A percentile compares a stretch with the other conserved stretches of the same genome.
Conservation (phyloP, 1,140 invertebrate genomes). For the Holcopasites calliopsidis region DNA sequence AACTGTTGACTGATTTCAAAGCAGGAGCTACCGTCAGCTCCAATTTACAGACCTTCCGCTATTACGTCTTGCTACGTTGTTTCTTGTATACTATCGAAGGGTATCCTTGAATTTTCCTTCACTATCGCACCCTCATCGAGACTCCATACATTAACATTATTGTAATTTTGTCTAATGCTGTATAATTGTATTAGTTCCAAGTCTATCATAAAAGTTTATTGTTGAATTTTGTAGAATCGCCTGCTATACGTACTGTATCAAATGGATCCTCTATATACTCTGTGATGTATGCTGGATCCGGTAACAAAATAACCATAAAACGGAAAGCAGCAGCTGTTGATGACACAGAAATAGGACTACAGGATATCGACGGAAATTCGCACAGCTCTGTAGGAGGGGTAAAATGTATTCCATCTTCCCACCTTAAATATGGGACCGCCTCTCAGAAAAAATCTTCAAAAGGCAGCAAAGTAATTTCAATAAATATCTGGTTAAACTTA, state of each 20-base stretch:
- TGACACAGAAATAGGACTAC: conserved; percentile 66
- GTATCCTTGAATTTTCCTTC: too few relatives aligned
- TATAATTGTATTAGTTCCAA: too few relatives aligned
- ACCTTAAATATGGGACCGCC: conserved; percentile 73
- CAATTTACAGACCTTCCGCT: too few relatives aligned
- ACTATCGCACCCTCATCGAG: too few relatives aligned
- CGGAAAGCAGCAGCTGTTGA: conserved; percentile 83
- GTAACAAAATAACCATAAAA: conserved; percentile 91
- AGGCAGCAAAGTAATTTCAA: conserved; percentile 76
- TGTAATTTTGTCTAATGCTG: too few relatives aligned
- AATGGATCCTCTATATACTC: conserved; percentile 88
- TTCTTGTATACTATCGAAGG: too few relatives aligned
- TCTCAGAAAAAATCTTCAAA: conserved; percentile 76
- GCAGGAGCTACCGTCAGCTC: too few relatives aligned
- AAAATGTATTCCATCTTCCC: conserved; percentile 78
- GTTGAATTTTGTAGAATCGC: conserved; percentile 57
- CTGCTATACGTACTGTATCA: conserved; percentile 81
- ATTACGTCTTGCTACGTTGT: too few relatives aligned
- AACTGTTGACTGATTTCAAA: too few relatives aligned
- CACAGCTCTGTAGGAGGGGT: conserved; percentile 70
- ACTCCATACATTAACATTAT: too few relatives aligned
- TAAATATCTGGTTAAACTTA: conserved; percentile 62
- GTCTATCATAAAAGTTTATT: too few relatives aligned
- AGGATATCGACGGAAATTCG: conserved; percentile 66
- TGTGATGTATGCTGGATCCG: conserved; percentile 88